phyloP scores from a whole-genome alignment of 2,888 invertebrate genomes.

The Lysandra coridon region DNA sequence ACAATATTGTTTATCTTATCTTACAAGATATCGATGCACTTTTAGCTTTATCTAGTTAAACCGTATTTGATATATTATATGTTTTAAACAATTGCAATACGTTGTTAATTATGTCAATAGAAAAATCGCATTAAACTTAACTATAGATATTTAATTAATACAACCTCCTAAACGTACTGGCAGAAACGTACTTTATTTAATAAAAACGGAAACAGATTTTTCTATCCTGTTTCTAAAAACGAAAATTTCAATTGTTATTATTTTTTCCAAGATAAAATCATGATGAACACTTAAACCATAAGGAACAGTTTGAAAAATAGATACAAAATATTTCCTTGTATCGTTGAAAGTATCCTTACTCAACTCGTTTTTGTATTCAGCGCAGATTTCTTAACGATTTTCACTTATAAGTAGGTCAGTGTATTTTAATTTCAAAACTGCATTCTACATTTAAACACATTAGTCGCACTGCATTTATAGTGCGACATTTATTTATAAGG shows the following conservation, averaged over 20 bases:
- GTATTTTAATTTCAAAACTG: slow-evolving; percentile 14
- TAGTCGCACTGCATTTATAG: neutral
- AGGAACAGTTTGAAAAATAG: neutral
- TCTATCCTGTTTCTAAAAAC: neutral
- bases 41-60: neutral
- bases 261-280: neutral
- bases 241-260: neutral
- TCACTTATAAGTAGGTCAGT: slow-evolving; percentile 9
- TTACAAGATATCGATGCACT: slow-evolving; percentile 12
- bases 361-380: neutral
- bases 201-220: neutral
- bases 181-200: too few species aligned
- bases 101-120: neutral
- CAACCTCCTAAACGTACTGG: neutral
- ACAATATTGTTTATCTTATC: slow-evolving; percentile 30
- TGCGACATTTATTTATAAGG: neutral
- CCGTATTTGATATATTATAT: neutral
- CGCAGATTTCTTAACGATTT: slow-evolving; percentile 10
- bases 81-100: neutral
- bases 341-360: neutral
- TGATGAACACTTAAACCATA: neutral
- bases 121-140: neutral
- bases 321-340: neutral
- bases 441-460: neutral
- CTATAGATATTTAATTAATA: neutral